Percentiles rank a stretch among this genome's conserved stretches.
Conservation (phyloP, 2,113 vertebrate species). For the Cyprinodon variegatus region DNA sequence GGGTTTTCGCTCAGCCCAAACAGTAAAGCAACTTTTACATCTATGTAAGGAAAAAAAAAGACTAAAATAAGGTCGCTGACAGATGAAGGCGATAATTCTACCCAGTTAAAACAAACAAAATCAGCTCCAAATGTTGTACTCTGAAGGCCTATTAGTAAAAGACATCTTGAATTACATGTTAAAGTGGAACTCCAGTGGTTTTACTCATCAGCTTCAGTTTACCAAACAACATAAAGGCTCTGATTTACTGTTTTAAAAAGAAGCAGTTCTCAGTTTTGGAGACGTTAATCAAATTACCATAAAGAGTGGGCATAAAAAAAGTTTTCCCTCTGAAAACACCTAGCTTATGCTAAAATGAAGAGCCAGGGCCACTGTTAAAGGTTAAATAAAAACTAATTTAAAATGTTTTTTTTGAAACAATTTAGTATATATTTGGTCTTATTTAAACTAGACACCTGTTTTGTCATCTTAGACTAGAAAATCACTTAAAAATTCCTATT, state of each 20-base stretch:
- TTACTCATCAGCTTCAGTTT: neutral
- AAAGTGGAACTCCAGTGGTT: slow-evolving; percentile 1
- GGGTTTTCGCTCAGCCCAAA: neutral
- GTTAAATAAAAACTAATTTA: neutral
- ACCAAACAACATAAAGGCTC: neutral
- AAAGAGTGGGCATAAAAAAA: no score
- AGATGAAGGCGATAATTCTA: neutral
- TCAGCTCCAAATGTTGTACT: neutral
- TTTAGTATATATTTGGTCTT: neutral
- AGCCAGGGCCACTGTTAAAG: slow-evolving; percentile 5
- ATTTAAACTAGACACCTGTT: neutral
- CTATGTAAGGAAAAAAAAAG: neutral
- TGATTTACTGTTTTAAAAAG: neutral
- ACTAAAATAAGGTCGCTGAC: neutral
- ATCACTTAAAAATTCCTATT: neutral
- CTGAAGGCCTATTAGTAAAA: neutral
- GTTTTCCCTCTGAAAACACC: neutral
- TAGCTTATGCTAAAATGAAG: neutral
- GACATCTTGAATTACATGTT: neutral
- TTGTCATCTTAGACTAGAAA: neutral
- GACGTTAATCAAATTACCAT: no score
- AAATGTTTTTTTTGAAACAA: neutral
- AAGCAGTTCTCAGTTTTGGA: neutral
- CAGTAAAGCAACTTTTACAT: neutral
- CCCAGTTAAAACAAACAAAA: neutral